Percentiles rank a stretch among this genome's conserved stretches.
These are phyloP conservation scores for Athripsodes cinereus DNA, from an alignment of 2,888 invertebrate species.

Conservation along the genomic window DNA sequence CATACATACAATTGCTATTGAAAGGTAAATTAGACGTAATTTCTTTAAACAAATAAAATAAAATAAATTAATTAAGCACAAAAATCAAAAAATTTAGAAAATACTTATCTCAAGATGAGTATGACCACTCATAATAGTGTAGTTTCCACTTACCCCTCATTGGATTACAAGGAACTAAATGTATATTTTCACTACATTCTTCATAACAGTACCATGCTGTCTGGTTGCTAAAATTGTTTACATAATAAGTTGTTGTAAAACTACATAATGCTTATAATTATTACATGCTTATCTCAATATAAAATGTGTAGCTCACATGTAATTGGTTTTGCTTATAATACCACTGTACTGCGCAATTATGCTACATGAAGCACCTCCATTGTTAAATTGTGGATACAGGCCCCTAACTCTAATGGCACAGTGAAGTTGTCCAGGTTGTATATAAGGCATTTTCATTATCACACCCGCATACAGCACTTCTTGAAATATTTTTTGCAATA, in stretches of 20 bases:
- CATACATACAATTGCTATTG: too few relatives aligned
- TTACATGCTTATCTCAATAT: too few relatives aligned
- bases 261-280: neutral
- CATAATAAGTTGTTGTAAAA: neutral
- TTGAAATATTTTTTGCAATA: conserved; percentile 1
- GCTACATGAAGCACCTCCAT: too few relatives aligned
- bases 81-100: too few relatives aligned
- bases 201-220: conserved; percentile 20
- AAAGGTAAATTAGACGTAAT: too few relatives aligned
- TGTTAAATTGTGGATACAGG: too few relatives aligned
- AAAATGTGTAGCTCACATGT: neutral
- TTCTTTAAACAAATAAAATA: too few relatives aligned
- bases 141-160: neutral
- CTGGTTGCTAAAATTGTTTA: conserved; percentile 14
- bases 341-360: too few relatives aligned
- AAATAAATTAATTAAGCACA: too few relatives aligned
- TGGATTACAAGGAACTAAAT: conserved; percentile 11
- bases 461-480: conserved; percentile 8
- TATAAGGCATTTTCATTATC: neutral
- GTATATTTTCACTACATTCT: conserved; percentile 12
- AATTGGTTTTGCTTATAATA: neutral
- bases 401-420: neutral
- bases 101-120: too few relatives aligned
- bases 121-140: too few relatives aligned
- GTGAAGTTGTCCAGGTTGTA: conserved; percentile 15